Evolutionary conservation across 2,888 invertebrate genomes (phyloP), one percentile per base, ranked within the genome.

Genomic region (Periphyllus acericola): DNA sequence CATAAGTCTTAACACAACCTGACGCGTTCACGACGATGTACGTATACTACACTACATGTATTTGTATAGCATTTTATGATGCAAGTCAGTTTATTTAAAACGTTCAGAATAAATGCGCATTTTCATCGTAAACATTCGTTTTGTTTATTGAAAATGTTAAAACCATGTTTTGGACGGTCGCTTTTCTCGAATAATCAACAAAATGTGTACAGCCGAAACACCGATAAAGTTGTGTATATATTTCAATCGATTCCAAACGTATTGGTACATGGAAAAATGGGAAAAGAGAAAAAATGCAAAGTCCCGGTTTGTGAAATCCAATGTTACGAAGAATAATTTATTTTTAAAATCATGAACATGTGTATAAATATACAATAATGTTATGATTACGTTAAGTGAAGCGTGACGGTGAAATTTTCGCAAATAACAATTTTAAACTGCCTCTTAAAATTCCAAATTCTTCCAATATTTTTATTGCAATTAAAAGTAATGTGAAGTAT

Each of bases 401-500:
- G n/a, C n/a, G n/a, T 46, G 36, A 36, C 36, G 3, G 36, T 46
- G 46, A 11, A 14, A 46, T 46, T 46, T 46, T 1, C 3, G 14
- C 14, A 14, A 14, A 46, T 46, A 14, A n/a, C n/a, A n/a, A n/a
- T n/a, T n/a, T n/a, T n/a, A n/a, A 82, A 71, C 29, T 19, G 29
- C 8, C 25, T 55, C 21, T 46, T 46, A 46, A 46, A 46, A 32
- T 83, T 55, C 55, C 36, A n/a, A 52, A 74, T 34, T 83, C 34
- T 55, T 34, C 21, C 46, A 19, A n/a, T 74, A n/a, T 72, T 46
- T 29, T 36, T 55, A 36, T 55, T 83, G n/a, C 32, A 55, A 55
- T 83, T 74, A 72, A 74, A 74, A 46, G 81, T 52, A 34, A 74
- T 74, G 8, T 19, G 19, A 52, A 32, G 52, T 52, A 83, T 83